phyloP scores from a whole-genome alignment of 2,888 invertebrate species.

The Platycheirus albimanus region DNA sequence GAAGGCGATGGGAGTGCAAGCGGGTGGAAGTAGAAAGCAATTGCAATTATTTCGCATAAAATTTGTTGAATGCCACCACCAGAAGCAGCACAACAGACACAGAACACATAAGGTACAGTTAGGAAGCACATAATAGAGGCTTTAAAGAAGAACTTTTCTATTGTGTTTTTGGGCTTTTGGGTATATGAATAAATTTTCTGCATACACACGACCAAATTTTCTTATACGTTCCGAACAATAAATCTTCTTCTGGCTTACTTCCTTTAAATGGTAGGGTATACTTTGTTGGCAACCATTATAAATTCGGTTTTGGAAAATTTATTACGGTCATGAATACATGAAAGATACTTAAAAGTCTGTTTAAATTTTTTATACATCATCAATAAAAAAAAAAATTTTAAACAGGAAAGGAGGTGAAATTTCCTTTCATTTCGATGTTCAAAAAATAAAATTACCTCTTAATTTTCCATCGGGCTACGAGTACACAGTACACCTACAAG shows the following conservation, averaged over 20 bases:
- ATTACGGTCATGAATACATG: slow-evolving; percentile 20
- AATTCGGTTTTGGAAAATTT: slow-evolving; percentile 19
- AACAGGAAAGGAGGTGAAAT: neutral
- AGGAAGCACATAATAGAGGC: neutral
- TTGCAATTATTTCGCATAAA: slow-evolving; percentile 52
- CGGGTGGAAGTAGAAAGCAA: too few species aligned
- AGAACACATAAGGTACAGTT: too few species aligned
- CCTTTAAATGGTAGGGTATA: too few species aligned
- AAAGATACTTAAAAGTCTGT: neutral
- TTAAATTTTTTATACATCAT: slow-evolving; percentile 1
- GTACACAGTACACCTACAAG: too few species aligned
- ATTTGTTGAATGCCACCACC: slow-evolving; percentile 42
- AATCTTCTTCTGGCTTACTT: slow-evolving; percentile 31
- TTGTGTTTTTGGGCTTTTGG: slow-evolving; percentile 20
- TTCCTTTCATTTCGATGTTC: neutral
- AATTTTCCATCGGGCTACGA: neutral
- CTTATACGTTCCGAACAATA: slow-evolving; percentile 7
- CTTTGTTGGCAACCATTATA: slow-evolving; percentile 1
- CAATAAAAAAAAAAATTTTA: neutral
- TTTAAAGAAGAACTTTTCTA: neutral
- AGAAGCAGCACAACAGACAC: too few species aligned
- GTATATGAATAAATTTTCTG: neutral
- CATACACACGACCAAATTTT: slow-evolving; percentile 2
- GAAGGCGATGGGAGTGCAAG: too few species aligned
- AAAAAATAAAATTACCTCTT: slow-evolving; percentile 8